A percentile compares a stretch with the other conserved stretches of the same genome.
Evolutionary conservation across 2,888 invertebrate species (phyloP).

Genomic region (Leptopilina myrica): DNA sequence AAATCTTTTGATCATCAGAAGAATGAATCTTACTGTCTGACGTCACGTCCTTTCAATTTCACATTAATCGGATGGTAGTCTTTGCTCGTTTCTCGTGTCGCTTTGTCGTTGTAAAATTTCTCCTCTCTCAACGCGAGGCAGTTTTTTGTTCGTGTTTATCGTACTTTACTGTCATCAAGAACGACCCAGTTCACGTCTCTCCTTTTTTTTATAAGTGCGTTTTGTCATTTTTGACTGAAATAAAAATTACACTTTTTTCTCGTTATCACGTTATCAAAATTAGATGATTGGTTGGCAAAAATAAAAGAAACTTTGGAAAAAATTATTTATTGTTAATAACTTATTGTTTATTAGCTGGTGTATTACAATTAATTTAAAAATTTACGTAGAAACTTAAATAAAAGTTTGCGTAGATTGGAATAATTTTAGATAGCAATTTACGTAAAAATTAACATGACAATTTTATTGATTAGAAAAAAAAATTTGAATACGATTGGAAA

Average conservation of each 20-base stretch:
- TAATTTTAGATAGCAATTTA: no score
- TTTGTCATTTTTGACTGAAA: constrained; percentile 26
- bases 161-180: constrained; percentile 41
- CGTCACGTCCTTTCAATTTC: constrained; percentile 53
- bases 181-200: constrained; percentile 44
- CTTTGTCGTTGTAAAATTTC: constrained; percentile 56
- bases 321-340: no score
- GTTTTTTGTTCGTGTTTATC: constrained; percentile 43
- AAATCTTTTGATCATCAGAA: constrained; percentile 41
- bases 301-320: no score
- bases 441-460: no score
- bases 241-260: neutral
- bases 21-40: constrained; percentile 46
- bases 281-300: no score
- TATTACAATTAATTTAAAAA: no score
- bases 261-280: no score
- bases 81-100: constrained; percentile 46
- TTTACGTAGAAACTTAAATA: no score
- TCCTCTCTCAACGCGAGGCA: constrained; percentile 41
- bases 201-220: constrained; percentile 22
- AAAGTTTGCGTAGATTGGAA: no score
- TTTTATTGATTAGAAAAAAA: neutral
- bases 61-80: constrained; percentile 53
- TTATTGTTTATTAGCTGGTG: no score
- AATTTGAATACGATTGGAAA: constrained; percentile 26